These are phyloP conservation scores for Eurystomus glaucurus DNA, from an alignment of 2,797 vertebrate species.

Conservation along the genomic window DNA sequence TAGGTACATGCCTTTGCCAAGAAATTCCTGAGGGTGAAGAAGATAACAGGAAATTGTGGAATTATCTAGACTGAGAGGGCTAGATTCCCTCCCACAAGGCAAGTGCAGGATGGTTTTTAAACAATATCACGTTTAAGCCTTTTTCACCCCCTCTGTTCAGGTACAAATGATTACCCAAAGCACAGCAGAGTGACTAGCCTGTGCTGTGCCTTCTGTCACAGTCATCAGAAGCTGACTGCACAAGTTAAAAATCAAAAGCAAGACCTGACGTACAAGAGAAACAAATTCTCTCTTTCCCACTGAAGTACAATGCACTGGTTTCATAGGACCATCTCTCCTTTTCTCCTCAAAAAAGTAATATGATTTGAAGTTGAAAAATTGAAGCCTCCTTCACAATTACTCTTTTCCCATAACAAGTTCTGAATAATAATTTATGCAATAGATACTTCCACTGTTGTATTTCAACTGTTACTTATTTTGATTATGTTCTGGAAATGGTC, in stretches of 20 bases:
- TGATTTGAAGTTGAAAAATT: neutral
- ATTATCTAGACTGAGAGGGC: neutral
- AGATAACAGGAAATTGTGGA: slow-evolving; percentile 38
- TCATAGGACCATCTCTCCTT: neutral
- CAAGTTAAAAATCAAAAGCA: neutral
- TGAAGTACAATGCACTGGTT: neutral
- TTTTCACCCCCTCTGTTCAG: neutral
- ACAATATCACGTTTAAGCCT: neutral
- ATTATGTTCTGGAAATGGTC: neutral
- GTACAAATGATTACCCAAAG: neutral
- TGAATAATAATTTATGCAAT: neutral
- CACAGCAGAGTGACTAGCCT: neutral
- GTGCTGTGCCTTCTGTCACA: neutral
- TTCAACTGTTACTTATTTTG: neutral
- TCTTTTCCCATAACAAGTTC: neutral
- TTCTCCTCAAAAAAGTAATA: neutral
- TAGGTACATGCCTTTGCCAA: neutral
- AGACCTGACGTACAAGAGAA: neutral
- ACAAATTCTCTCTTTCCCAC: neutral
- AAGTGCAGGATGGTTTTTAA: neutral
- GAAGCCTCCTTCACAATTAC: neutral
- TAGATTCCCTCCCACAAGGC: neutral
- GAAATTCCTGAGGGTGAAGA: neutral
- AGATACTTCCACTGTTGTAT: neutral
- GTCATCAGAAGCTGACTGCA: neutral